phyloP scores from a whole-genome alignment of 2,113 vertebrate species.

The Equus quagga region DNA sequence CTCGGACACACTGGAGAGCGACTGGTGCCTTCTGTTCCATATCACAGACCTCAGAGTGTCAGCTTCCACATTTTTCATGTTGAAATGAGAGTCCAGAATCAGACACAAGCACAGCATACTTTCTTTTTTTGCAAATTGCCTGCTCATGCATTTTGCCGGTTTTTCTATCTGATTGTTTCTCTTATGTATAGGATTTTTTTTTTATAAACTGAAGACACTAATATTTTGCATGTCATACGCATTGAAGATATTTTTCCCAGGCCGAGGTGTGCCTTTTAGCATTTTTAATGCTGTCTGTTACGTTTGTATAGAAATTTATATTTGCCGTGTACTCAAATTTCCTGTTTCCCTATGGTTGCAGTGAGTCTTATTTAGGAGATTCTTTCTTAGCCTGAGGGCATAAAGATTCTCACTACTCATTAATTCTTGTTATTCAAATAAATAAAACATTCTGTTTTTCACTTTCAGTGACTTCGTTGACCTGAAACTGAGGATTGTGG shows the following conservation, averaged over 20 bases:
- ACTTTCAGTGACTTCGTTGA: not conserved
- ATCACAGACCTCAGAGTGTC: not conserved
- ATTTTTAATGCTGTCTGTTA: not conserved
- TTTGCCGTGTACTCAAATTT: not conserved
- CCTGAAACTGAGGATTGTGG: not conserved
- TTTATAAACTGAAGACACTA: not conserved
- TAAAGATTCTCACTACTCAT: not conserved
- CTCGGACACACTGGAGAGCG: not conserved
- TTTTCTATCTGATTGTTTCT: not conserved
- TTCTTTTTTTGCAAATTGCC: not conserved
- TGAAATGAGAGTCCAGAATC: not conserved
- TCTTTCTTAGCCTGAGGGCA: not conserved
- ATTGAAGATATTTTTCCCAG: not conserved
- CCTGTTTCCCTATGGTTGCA: not conserved
- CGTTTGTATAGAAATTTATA: not conserved
- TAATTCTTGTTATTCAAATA: not conserved
- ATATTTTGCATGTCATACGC: rapidly evolving
- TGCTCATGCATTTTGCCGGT: not conserved
- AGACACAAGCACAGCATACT: not conserved
- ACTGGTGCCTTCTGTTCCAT: not conserved
- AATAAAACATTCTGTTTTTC: not conserved
- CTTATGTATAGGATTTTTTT: not conserved
- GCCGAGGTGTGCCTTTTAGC: too few species aligned
- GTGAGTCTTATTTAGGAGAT: not conserved
- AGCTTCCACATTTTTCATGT: not conserved